Percentiles rank a stretch among this genome's conserved stretches.
These are phyloP conservation scores for Apotomis betuletana DNA, from an alignment of 2,888 invertebrate species.

Conservation along the genomic window DNA sequence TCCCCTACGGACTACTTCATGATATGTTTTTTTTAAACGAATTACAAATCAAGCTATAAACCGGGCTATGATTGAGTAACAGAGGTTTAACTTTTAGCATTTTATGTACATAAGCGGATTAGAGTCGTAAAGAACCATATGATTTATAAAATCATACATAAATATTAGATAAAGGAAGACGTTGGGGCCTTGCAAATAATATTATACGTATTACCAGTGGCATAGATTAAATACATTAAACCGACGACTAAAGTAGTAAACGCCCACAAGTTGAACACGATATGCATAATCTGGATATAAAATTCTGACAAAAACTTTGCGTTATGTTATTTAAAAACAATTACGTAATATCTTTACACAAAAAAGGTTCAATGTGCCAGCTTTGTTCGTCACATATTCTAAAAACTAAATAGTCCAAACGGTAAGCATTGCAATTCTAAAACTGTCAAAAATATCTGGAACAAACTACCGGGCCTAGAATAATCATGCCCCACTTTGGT, in stretches of 20 bases:
- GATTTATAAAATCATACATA: background rate
- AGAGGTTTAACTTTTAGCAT: background rate
- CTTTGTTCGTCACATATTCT: background rate
- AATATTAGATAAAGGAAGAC: slow-evolving; percentile 3
- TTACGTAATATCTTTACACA: slow-evolving; percentile 25
- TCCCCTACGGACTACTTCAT: too few relatives aligned
- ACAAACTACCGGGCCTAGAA: too few relatives aligned
- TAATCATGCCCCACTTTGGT: too few relatives aligned
- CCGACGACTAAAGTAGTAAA: slow-evolving; percentile 11
- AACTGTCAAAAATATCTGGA: too few relatives aligned
- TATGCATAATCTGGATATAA: slow-evolving; percentile 28
- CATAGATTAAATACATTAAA: slow-evolving; percentile 9
- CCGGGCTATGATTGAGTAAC: background rate
- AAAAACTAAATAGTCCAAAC: background rate
- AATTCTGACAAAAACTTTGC: slow-evolving; percentile 16
- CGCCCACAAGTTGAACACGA: slow-evolving; percentile 29
- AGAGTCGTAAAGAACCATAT: background rate
- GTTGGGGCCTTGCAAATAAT: slow-evolving; percentile 12
- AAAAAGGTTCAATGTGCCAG: slow-evolving; percentile 16
- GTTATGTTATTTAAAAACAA: slow-evolving; percentile 28
- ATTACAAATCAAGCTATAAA: too few relatives aligned
- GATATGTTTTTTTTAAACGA: too few relatives aligned
- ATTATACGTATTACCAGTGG: background rate
- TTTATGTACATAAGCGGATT: slow-evolving; percentile 5
- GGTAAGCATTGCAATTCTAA: background rate